Percentiles rank a stretch among this genome's conserved stretches.
phyloP scores from a whole-genome alignment of 1,140 invertebrate genomes.

The Zaprionus ghesquierei region DNA sequence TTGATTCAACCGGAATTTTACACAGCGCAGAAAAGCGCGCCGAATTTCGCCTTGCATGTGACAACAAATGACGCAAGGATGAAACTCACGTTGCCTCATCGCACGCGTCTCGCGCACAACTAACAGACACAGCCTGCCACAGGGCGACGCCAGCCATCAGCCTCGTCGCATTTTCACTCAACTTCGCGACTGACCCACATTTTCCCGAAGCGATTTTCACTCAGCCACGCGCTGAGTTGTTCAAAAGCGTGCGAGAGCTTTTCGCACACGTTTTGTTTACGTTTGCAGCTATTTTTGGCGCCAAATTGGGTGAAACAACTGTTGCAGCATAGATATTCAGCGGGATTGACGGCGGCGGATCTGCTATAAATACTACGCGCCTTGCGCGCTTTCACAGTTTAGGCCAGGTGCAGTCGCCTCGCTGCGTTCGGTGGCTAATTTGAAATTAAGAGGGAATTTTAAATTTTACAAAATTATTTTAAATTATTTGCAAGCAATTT shows the following conservation, averaged over 20 bases:
- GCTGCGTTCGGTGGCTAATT: not conserved
- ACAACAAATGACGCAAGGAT: not conserved
- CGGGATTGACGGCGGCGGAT: not conserved
- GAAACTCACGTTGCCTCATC: slow-evolving; percentile 20
- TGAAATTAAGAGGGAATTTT: not conserved
- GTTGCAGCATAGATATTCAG: slow-evolving; percentile 45
- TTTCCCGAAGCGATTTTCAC: slow-evolving; percentile 13
- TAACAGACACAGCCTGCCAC: slow-evolving; percentile 26
- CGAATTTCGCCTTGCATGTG: slow-evolving; percentile 31
- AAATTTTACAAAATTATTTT: not conserved
- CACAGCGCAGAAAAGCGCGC: slow-evolving; percentile 54
- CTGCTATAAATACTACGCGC: slow-evolving; percentile 10
- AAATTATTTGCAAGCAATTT: not conserved
- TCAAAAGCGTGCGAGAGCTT: slow-evolving; percentile 9
- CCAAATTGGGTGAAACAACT: slow-evolving; percentile 68
- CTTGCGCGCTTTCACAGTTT: not conserved
- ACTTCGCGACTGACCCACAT: slow-evolving; percentile 71
- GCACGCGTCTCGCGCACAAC: slow-evolving; percentile 56
- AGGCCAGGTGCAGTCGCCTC: slow-evolving; percentile 20
- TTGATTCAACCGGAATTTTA: slow-evolving; percentile 37
- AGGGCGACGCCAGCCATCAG: not conserved
- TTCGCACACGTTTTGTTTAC: slow-evolving; percentile 59
- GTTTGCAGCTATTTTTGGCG: slow-evolving; percentile 73
- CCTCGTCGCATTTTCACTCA: slow-evolving; percentile 57
- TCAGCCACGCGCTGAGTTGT: slow-evolving; percentile 5